phyloP scores from a whole-genome alignment of 1,140 invertebrate genomes.

The Listronotus oregonensis region DNA sequence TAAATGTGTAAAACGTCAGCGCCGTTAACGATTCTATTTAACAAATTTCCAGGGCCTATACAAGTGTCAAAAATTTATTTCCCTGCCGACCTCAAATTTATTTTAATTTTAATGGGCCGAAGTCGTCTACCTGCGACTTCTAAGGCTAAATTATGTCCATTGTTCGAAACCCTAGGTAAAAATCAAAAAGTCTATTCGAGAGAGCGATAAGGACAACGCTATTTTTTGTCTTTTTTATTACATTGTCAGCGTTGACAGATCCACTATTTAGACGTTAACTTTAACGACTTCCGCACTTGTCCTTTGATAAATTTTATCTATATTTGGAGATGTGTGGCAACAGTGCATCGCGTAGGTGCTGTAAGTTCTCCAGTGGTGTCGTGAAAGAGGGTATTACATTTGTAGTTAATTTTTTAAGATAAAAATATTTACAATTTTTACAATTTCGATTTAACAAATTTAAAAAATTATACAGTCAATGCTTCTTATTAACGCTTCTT shows the following conservation, averaged over 20 bases:
- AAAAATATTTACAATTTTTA: too few species aligned
- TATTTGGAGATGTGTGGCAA: neutral
- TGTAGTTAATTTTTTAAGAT: too few species aligned
- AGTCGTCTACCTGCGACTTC: constrained; percentile 7
- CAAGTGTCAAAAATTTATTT: constrained; percentile 33
- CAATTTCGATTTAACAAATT: too few species aligned
- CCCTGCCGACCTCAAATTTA: constrained; percentile 22
- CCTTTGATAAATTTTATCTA: neutral
- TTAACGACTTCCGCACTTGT: constrained; percentile 9
- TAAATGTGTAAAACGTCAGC: constrained; percentile 20
- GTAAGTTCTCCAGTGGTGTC: too few species aligned
- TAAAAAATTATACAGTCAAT: too few species aligned
- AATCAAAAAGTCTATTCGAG: neutral
- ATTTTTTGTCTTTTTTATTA: constrained; percentile 5
- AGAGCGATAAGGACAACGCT: neutral
- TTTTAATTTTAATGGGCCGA: constrained; percentile 23
- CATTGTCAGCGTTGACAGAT: constrained; percentile 18
- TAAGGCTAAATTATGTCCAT: constrained; percentile 6
- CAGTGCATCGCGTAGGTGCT: neutral
- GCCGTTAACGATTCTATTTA: constrained; percentile 33
- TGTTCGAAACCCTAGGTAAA: constrained; percentile 15
- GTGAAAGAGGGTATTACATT: too few species aligned
- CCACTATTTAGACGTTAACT: constrained; percentile 3
- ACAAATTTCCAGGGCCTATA: constrained; percentile 29
- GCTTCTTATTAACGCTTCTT: too few species aligned